These are phyloP conservation scores for Heptranchias perlo DNA, from an alignment of 2,113 vertebrate species.

Conservation along the genomic window DNA sequence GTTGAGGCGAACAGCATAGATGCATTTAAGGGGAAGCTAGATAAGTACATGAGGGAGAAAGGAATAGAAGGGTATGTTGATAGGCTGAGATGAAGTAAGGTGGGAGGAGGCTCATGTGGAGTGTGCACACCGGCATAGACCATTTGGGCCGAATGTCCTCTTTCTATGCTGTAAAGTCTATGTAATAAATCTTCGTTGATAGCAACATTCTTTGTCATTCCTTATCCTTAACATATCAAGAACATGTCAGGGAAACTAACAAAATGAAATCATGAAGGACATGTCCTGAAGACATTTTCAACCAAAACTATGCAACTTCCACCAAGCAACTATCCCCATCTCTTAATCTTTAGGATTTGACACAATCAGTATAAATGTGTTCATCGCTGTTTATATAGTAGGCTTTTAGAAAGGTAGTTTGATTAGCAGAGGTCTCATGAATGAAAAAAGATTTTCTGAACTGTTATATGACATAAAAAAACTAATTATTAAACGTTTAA, in stretches of 20 bases:
- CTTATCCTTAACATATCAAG: neutral
- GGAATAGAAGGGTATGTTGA: too few relatives aligned
- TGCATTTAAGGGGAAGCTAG: too few relatives aligned
- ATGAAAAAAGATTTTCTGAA: neutral
- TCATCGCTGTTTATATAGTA: neutral
- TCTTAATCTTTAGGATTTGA: neutral
- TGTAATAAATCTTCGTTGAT: neutral
- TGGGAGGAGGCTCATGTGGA: too few relatives aligned
- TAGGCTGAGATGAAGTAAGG: too few relatives aligned
- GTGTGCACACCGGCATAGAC: too few relatives aligned
- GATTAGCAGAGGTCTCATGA: neutral
- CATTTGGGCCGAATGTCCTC: too few relatives aligned
- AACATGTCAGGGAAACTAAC: neutral
- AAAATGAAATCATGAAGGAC: neutral
- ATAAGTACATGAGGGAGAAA: too few relatives aligned
- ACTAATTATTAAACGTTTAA: neutral
- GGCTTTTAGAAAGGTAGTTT: neutral
- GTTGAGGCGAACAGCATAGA: too few relatives aligned
- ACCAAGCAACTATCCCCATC: neutral
- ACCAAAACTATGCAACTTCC: too few relatives aligned
- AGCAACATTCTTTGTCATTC: neutral
- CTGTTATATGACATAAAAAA: neutral
- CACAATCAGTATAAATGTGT: neutral
- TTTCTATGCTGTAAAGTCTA: too few relatives aligned
- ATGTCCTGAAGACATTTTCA: neutral